Percentiles rank a stretch among this genome's conserved stretches.
phyloP scores from a whole-genome alignment of 1,140 invertebrate species.

The Halotydeus destructor region DNA sequence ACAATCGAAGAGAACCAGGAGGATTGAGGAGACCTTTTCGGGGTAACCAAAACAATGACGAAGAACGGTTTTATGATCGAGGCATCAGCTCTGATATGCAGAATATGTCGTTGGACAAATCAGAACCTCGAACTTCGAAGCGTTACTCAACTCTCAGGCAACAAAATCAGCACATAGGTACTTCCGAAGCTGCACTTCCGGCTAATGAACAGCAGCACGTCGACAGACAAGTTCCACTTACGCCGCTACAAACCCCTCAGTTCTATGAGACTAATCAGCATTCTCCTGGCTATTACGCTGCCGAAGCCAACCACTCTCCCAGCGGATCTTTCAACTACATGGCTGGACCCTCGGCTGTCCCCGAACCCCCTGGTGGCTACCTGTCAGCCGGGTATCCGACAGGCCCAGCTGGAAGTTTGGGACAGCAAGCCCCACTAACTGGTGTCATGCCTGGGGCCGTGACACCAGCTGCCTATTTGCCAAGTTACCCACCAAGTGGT shows the following conservation, averaged over 20 bases:
- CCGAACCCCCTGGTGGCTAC: neutral
- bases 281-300: neutral
- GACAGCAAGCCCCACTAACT: neutral
- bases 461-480: conserved; percentile 1
- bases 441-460: conserved; percentile 1
- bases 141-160: too few relatives aligned
- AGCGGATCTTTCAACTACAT: neutral
- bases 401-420: neutral
- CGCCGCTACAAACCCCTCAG: neutral
- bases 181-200: neutral
- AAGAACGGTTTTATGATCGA: too few relatives aligned
- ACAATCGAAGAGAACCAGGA: too few relatives aligned
- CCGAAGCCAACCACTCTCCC: neutral
- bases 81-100: too few relatives aligned
- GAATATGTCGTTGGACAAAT: too few relatives aligned
- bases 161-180: neutral
- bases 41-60: too few relatives aligned
- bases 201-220: neutral
- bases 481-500: conserved; percentile 12
- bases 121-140: too few relatives aligned
- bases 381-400: too few relatives aligned
- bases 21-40: too few relatives aligned
- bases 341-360: neutral
- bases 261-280: neutral
- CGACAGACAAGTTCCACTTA: neutral